phyloP scores from a whole-genome alignment of 2,888 invertebrate species.

The Philhelius pedissequus region DNA sequence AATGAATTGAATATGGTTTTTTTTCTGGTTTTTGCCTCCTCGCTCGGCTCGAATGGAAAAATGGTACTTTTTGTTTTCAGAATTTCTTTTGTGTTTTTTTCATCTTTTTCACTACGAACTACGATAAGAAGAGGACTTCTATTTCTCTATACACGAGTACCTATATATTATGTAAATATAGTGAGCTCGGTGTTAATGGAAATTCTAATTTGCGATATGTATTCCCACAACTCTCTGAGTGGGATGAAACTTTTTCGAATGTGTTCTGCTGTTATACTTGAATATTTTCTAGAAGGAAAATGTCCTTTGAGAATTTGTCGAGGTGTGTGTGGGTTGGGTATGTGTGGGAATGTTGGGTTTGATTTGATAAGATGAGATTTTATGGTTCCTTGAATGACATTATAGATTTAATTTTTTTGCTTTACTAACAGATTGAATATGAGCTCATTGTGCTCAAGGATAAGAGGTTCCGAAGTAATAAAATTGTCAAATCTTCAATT shows the following conservation, averaged over 20 bases:
- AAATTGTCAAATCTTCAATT: too few species aligned
- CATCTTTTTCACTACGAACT: background rate
- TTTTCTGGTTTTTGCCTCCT: background rate
- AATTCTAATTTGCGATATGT: constrained; percentile 63
- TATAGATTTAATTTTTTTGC: too few species aligned
- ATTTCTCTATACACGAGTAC: background rate
- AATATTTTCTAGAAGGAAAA: background rate
- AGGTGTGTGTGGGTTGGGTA: background rate
- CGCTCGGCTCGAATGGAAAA: background rate
- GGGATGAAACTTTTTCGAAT: background rate
- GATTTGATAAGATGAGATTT: background rate
- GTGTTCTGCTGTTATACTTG: background rate
- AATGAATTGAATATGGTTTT: constrained; percentile 41
- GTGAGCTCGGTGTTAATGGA: constrained; percentile 56
- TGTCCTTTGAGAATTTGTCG: background rate
- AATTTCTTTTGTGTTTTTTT: background rate
- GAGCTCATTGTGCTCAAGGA: background rate
- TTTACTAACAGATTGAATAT: background rate
- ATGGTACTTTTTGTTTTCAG: background rate
- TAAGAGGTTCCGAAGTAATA: too few species aligned
- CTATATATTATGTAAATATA: background rate
- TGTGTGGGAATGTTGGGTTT: background rate
- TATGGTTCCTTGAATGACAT: background rate
- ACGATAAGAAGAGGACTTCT: background rate
- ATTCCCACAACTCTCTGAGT: background rate